phyloP scores from a whole-genome alignment of 2,888 invertebrate species.

The Synanthedon andrenaeformis region DNA sequence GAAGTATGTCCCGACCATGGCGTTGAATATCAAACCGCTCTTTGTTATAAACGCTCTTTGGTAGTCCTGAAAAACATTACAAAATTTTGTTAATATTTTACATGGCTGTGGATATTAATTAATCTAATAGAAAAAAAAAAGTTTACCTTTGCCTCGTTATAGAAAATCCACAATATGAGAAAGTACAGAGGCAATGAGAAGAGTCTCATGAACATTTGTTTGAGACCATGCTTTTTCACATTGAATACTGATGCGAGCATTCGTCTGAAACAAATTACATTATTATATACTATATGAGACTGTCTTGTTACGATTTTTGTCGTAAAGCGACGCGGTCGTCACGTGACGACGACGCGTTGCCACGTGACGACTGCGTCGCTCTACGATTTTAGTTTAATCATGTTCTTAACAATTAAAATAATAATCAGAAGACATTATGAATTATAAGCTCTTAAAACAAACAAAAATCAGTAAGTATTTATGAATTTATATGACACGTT shows the following conservation, averaged over 20 bases:
- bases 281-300: no score
- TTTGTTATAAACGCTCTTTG: constrained; percentile 79
- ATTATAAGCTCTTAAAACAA: no score
- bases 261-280: constrained; percentile 68
- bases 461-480: no score
- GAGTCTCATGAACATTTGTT: constrained; percentile 80
- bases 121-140: background rate
- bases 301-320: no score
- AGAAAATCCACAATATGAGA: constrained; percentile 83
- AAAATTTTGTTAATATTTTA: constrained; percentile 1
- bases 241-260: constrained; percentile 83
- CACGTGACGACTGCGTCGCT: no score
- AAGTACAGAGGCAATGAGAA: constrained; percentile 82
- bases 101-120: background rate
- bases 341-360: no score
- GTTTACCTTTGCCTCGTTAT: constrained; percentile 73
- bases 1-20: constrained; percentile 76
- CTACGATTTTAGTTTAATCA: no score
- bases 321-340: no score
- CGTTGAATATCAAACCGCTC: constrained; percentile 78
- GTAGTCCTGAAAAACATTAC: constrained; percentile 54
- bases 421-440: no score
- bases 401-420: no score
- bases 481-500: no score
- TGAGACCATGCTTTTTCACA: constrained; percentile 79